Evolutionary conservation across 2,888 invertebrate genomes (phyloP).

Genomic region (Rhaphigaster nebulosa): DNA sequence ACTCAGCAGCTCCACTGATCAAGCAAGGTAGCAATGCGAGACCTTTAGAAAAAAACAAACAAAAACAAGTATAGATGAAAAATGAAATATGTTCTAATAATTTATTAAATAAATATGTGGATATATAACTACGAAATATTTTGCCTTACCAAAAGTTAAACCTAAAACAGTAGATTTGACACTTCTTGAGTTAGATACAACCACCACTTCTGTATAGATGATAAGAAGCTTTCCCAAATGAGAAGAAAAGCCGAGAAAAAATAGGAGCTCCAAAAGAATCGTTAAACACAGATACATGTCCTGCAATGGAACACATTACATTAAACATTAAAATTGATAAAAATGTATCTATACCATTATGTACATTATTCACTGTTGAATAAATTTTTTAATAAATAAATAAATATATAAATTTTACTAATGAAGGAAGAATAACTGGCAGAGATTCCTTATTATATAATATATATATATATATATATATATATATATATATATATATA

Average conservation of each 20-base stretch:
- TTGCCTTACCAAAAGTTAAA: slow-evolving; percentile 75
- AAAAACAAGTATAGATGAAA: not conserved
- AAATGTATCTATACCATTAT: not conserved
- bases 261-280: slow-evolving; percentile 75
- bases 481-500: too few species aligned
- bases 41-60: slow-evolving; percentile 69
- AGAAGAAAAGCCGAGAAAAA: slow-evolving; percentile 78
- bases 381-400: too few species aligned
- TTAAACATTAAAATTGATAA: not conserved
- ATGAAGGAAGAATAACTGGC: too few species aligned
- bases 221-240: slow-evolving; percentile 80
- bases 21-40: slow-evolving; percentile 78
- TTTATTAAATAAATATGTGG: not conserved
- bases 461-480: too few species aligned
- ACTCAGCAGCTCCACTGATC: slow-evolving; percentile 76
- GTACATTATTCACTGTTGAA: too few species aligned
- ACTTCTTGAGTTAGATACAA: slow-evolving; percentile 71
- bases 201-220: slow-evolving; percentile 79
- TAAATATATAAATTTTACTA: too few species aligned
- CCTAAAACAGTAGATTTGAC: slow-evolving; percentile 78
- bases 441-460: too few species aligned
- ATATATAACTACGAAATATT: not conserved
- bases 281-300: slow-evolving; percentile 68
- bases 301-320: not conserved
- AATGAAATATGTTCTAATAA: too few species aligned